Base-by-base conservation (phyloP, 2,888 invertebrate species). In the Dioctria rufipes region DNA sequence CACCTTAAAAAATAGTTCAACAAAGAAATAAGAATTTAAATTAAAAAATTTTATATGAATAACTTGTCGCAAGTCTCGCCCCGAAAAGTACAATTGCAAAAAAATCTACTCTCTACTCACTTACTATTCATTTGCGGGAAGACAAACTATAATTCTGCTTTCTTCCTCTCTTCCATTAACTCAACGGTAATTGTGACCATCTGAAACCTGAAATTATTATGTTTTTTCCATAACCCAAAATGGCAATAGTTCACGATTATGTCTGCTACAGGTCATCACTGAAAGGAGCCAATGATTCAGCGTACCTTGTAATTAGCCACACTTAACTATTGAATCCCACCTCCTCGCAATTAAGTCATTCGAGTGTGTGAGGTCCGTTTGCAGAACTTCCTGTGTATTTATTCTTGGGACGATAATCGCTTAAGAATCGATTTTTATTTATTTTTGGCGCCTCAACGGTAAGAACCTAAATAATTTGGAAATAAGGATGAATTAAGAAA, bases 331-430 rank as follows among this genome's bases (percentile, higher is more conserved):
- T 42, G n/a, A n/a, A 40, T 39, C 65, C 65, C 40, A 40, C 42
- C 65, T 37, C 65, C 11, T n/a, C 40, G 5, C 65, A 65, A 65
- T 65, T 65, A 65, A 65, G 65, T 42, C 42, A 40, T 65, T 42
- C 40, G 65, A 65, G 11, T 65, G 65, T 39, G 65, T 65, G 65
- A 25, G 65, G 65, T 65, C 65, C 65, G n/a, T 65, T 9, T 8
- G 13, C 61, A 37, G 42, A 40, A 65, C 65, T 65, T 40, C 42
- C 42, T 65, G 65, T 39, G 65, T 11, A 37, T 65, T 42, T 65
- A 42, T 40, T 5, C 39, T 13, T 63, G 39, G 37, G 11, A 65
- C 42, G 42, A 65, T 65, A 9, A 65, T 42, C 42, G 9, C 65
- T 65, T 3, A 40, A 65, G 65, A 65, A 11, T 65, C 65, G 25